Evolutionary conservation across 92 coral and sea anemone genomes (phyloP).

Genomic region (Anthopleura xanthogrammica): DNA sequence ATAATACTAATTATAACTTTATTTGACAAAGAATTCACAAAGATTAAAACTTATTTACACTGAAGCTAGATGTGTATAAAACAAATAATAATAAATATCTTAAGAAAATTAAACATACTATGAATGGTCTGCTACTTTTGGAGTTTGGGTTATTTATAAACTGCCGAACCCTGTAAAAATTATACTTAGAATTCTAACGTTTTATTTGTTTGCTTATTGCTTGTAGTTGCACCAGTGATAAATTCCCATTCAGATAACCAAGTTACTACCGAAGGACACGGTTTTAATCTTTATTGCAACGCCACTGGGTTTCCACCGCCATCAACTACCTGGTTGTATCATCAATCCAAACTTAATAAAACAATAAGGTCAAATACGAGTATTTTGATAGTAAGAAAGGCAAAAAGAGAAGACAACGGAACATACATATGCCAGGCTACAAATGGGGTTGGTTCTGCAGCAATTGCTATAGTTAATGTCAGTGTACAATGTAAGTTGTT

Average conservation of each 20-base stretch:
- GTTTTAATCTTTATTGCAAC: conserved; percentile 38
- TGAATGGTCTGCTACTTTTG: too few species aligned
- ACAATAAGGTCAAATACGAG: conserved; percentile 8
- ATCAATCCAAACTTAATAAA: not conserved
- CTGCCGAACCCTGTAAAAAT: too few species aligned
- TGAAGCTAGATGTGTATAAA: too few species aligned
- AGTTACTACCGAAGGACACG: conserved; percentile 28
- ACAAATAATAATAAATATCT: too few species aligned
- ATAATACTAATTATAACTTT: too few species aligned
- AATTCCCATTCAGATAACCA: conserved; percentile 13
- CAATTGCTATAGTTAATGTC: conserved; percentile 20
- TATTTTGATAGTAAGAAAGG: not conserved
- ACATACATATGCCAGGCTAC: conserved; percentile 44
- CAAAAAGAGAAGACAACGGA: conserved; percentile 38
- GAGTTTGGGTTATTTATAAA: too few species aligned
- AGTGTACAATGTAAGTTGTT: conserved; percentile 33
- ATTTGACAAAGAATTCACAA: too few species aligned
- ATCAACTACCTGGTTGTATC: conserved; percentile 33
- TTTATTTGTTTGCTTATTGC: too few species aligned
- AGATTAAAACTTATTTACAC: too few species aligned
- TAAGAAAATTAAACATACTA: too few species aligned
- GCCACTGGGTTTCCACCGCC: conserved; percentile 49
- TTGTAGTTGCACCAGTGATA: conserved; percentile 34
- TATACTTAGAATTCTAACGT: too few species aligned
- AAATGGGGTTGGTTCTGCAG: conserved; percentile 48